phyloP scores from a whole-genome alignment of 2,888 invertebrate species.

The Orchesella flavescens region DNA sequence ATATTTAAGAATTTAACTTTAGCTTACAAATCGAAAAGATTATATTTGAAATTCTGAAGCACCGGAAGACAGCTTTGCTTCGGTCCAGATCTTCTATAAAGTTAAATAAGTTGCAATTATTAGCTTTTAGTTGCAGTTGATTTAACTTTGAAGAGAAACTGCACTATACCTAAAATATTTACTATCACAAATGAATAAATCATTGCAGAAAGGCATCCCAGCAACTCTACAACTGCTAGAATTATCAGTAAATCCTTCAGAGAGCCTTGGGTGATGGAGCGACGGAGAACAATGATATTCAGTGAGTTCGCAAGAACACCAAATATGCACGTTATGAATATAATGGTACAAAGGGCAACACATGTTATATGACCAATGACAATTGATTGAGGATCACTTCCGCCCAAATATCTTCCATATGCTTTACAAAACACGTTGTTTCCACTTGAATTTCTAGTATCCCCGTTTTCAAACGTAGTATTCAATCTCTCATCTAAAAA shows the following conservation, averaged over 20 bases:
- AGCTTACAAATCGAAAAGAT: not conserved
- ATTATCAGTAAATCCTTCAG: slow-evolving; percentile 25
- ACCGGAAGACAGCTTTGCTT: not conserved
- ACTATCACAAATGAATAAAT: slow-evolving; percentile 16
- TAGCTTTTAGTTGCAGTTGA: not conserved
- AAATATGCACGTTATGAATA: not conserved
- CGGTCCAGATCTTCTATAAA: slow-evolving; percentile 41
- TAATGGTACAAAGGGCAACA: not conserved
- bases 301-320: slow-evolving; percentile 20
- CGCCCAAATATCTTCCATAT: slow-evolving; percentile 21
- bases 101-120: not conserved
- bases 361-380: slow-evolving; percentile 21
- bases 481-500: slow-evolving; percentile 24
- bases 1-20: no score
- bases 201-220: slow-evolving; percentile 17
- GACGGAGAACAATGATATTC: not conserved
- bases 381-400: not conserved
- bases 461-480: not conserved
- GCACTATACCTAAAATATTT: slow-evolving; percentile 22
- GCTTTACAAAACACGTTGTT: not conserved
- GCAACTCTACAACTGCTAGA: slow-evolving; percentile 27
- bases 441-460: not conserved
- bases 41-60: slow-evolving; percentile 34
- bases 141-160: not conserved
- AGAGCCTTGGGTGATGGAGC: not conserved